Base-by-base conservation (phyloP, 2,113 vertebrate species). In the Anoplopoma fimbria region DNA sequence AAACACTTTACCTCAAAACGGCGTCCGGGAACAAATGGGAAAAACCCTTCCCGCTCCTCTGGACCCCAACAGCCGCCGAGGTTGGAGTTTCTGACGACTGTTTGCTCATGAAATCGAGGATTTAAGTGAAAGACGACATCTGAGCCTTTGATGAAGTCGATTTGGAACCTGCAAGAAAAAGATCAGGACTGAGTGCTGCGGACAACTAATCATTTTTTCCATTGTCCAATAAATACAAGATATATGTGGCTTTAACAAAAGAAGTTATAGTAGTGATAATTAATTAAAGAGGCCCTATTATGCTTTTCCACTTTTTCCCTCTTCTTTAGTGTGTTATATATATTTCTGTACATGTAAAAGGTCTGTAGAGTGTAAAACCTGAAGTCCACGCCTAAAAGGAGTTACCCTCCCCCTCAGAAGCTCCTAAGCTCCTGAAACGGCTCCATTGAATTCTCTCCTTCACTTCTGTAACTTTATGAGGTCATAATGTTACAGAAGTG, bases 121-220 rank as follows among this genome's bases (percentile, higher is more conserved):
- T 96, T 96, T 33, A 96, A 94, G 87, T 96, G 95, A 86, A 96
- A 96, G 53, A 95, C 92, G 9, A 93, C 31, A 0, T 96, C 95
- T 9, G 77, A 1, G 7, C 93, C 95, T 87, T 91, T 95, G n/a
- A 96, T 71, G 58, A 96, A 94, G 75, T 96, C 94, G 31, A 96
- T 69, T 1, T 94, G 78, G 87, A 96, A 96, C 82, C 95, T 96
- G 87, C 21, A 77, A 57, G 38, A 55, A 36, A 49, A 74, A 42
- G 63, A n/a, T 31, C 17, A 68, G 5, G 2, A 42, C 23, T n/a
- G 60, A 7, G 19, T 6, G 63, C 29, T n/a, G n/a, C n/a, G n/a
- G n/a, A n/a, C n/a, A 45, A 33, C 13, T 23, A 23, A 33, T 19
- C 31, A 9, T 42, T 13, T 29, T 17, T 6, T 21, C 29, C 21